phyloP scores from a whole-genome alignment of 64 coral and sea anemone genomes.

The Platygyra sinensis region DNA sequence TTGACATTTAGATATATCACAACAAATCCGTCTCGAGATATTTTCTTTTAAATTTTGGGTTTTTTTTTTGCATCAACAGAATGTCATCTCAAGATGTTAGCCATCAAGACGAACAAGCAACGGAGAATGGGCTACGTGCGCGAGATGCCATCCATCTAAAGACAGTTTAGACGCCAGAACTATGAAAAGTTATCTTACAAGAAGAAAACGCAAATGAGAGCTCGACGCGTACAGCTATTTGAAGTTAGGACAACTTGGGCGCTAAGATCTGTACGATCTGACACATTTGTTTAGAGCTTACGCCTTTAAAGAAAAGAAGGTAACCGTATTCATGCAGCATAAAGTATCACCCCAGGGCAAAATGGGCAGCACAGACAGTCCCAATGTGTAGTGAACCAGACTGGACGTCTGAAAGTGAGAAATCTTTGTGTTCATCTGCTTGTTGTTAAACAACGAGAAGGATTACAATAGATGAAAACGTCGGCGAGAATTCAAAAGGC shows the following conservation, averaged over 20 bases:
- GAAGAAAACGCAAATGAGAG: neutral
- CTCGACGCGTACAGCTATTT: neutral
- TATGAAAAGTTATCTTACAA: no score
- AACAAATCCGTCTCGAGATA: neutral
- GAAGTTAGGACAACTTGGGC: no score
- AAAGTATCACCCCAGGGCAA: no score
- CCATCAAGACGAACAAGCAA: neutral
- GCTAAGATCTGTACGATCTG: no score
- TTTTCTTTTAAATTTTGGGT: neutral
- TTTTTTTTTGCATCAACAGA: neutral
- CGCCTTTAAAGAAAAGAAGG: no score
- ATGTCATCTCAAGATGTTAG: neutral
- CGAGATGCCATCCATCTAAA: no score
- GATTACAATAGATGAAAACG: neutral
- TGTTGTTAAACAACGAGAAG: conserved; percentile 15
- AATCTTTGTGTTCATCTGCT: neutral
- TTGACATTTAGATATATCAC: neutral
- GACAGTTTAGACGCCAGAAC: no score
- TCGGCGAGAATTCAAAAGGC: conserved; percentile 14
- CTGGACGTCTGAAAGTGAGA: neutral
- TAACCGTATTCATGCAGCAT: neutral
- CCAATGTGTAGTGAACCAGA: neutral
- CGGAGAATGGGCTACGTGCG: neutral
- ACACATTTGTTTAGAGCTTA: no score
- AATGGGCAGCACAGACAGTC: neutral